Evolutionary conservation across 2,888 invertebrate species (phyloP), one percentile per base, ranked within the genome.

Genomic region (Malthinus seriepunctatus): DNA sequence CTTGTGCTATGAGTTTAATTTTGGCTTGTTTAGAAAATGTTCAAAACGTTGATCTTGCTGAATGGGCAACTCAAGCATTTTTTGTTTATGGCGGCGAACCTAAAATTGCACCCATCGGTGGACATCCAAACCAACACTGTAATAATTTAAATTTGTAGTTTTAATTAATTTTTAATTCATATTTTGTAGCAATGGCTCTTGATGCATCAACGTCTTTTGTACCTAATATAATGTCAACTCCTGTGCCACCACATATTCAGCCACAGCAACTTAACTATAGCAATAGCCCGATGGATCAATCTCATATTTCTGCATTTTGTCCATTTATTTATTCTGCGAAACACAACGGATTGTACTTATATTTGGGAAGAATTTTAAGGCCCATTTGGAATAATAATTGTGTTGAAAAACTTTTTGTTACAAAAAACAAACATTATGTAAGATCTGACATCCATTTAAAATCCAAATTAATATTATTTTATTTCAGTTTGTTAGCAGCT

Each of bases 301-400:
- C 51, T 6, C 46, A 47, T 38, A 42, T 12, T 47, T 45, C 32
- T 6, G 10, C n/a, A 10, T 53, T 23, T 11, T 51, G 46, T 14
- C 57, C 55, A 34, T 71, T 79, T n/a, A 61, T 80, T 38, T 83
- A 82, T 76, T 93, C 93, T 0, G 88, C 93, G 0, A 95, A 95
- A 75, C 97, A 97, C 75, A 93, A 96, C 73, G 96, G 95, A 0
- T 83, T 98, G 7, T 98, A 96, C 79, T 84, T 96, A 38, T 95
- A 94, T 74, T 87, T 97, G 9, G 88, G 92, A 14, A 85, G 97
- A 67, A 89, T 98, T 67, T 80, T 99, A 11, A 82, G 93, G 32
- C 91, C 94, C 0, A 84, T 98, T 63, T 98, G 98, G 98, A 89
- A 87, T 68, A 80, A 88, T 64, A 86, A 87, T 75, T 91, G 91